These are phyloP conservation scores for Pseudonaja textilis DNA, from an alignment of 2,113 vertebrate species.

Conservation along the genomic window DNA sequence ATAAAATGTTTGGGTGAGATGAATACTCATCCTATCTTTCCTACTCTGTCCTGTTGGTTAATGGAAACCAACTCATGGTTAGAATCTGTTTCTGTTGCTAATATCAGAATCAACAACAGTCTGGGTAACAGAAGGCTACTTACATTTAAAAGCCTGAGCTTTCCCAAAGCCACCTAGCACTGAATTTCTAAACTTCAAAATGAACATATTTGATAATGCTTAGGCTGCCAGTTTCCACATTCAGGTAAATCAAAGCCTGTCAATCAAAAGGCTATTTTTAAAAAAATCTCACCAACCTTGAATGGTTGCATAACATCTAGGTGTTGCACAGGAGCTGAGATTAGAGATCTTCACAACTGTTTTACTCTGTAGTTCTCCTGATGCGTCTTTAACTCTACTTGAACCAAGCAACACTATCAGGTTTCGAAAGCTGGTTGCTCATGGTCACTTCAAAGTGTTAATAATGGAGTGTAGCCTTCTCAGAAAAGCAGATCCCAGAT, in stretches of 20 bases:
- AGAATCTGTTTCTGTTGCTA: background rate
- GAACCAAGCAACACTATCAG: fast-evolving
- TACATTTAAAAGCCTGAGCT: fast-evolving
- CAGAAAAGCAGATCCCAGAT: background rate
- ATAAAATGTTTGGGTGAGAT: background rate
- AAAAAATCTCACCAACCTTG: background rate
- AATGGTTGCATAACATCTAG: background rate
- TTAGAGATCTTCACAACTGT: background rate
- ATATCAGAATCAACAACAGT: background rate
- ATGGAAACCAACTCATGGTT: background rate
- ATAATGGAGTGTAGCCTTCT: background rate
- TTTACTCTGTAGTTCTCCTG: background rate
- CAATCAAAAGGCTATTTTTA: background rate
- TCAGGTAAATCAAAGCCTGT: background rate
- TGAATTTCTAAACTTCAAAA: background rate
- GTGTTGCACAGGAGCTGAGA: background rate
- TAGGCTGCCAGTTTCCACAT: background rate
- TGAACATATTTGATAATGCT: background rate
- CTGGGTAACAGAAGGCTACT: fast-evolving
- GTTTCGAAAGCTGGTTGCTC: background rate
- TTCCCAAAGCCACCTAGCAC: fast-evolving
- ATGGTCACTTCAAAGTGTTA: background rate
- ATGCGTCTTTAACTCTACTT: background rate
- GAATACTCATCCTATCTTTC: background rate
- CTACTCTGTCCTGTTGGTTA: fast-evolving